Percentiles rank a stretch among this genome's conserved stretches.
These are phyloP conservation scores for Ophion ventricosus DNA, from an alignment of 2,888 invertebrate species.

Conservation along the genomic window DNA sequence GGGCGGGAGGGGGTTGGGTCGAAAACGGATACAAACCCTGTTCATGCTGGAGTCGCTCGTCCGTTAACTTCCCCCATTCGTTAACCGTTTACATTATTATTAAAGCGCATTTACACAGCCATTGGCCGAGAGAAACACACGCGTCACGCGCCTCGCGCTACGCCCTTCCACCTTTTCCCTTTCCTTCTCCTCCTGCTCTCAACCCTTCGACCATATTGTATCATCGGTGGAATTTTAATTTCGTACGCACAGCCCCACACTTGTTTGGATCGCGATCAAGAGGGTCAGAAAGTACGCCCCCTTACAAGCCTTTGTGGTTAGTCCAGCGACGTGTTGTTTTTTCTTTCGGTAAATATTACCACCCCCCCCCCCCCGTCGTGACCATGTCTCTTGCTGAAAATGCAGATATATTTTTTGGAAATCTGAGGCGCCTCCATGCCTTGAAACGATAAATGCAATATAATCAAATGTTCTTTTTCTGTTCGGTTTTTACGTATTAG, in stretches of 20 bases:
- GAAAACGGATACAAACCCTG: constrained; percentile 70
- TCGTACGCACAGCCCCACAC: constrained; percentile 40
- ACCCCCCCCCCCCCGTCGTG: no score
- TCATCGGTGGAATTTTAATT: constrained; percentile 78
- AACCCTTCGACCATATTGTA: constrained; percentile 22
- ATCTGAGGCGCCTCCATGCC: not conserved
- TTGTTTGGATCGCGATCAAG: constrained; percentile 32
- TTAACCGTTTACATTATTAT: constrained; percentile 80
- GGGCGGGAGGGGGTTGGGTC: constrained; percentile 20
- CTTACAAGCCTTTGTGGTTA: not conserved
- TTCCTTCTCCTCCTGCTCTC: not conserved
- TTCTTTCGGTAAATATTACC: not conserved
- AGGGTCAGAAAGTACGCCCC: constrained; percentile 14
- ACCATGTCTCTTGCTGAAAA: not conserved
- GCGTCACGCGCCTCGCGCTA: constrained; percentile 15
- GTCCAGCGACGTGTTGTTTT: not conserved
- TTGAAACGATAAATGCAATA: no score
- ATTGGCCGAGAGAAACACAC: constrained; percentile 63
- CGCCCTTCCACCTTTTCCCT: not conserved
- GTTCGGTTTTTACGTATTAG: no score
- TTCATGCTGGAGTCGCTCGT: constrained; percentile 73
- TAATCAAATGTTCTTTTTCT: no score
- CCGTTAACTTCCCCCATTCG: constrained; percentile 75
- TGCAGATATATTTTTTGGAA: not conserved
- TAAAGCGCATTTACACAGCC: constrained; percentile 80